Evolutionary conservation across 30 jellyfish, hydroid and myxozoan species (phyloP).

Genomic region (Hydra vulgaris): DNA sequence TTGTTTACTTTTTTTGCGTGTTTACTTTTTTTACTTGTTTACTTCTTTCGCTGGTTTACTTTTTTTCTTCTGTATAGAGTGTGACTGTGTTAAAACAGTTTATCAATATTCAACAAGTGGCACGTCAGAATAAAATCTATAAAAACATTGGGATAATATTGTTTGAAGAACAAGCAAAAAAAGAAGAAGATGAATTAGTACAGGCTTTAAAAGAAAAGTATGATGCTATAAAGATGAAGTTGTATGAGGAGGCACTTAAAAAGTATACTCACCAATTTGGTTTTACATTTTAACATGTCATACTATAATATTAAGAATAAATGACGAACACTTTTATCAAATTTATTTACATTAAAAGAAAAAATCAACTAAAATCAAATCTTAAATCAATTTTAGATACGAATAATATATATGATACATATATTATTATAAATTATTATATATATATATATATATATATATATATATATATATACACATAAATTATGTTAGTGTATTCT

Average conservation of each 20-base stretch:
- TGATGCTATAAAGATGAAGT: constrained; percentile 58
- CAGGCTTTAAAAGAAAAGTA: constrained; percentile 76
- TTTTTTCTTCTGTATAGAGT: constrained; percentile 19
- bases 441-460: too few relatives aligned
- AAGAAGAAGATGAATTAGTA: constrained; percentile 35
- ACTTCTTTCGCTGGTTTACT: neutral
- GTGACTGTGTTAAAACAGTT: constrained; percentile 49
- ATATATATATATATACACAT: too few relatives aligned
- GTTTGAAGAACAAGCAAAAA: constrained; percentile 17
- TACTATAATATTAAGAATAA: too few relatives aligned
- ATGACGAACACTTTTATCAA: too few relatives aligned
- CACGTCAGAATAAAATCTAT: constrained; percentile 53
- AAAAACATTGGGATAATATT: constrained; percentile 66
- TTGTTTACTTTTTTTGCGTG: too few relatives aligned
- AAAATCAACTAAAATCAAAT: too few relatives aligned
- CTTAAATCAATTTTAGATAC: too few relatives aligned
- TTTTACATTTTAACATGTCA: neutral
- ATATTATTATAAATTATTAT: too few relatives aligned
- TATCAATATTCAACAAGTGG: constrained; percentile 40
- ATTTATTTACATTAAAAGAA: too few relatives aligned
- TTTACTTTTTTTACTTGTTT: too few relatives aligned
- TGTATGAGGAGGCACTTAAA: constrained; percentile 63
- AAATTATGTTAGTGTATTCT: too few relatives aligned
- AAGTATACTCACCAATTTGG: constrained; percentile 20
- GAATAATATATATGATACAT: too few relatives aligned